phyloP scores from a whole-genome alignment of 2,888 invertebrate genomes.

The Caradrina kadenii region DNA sequence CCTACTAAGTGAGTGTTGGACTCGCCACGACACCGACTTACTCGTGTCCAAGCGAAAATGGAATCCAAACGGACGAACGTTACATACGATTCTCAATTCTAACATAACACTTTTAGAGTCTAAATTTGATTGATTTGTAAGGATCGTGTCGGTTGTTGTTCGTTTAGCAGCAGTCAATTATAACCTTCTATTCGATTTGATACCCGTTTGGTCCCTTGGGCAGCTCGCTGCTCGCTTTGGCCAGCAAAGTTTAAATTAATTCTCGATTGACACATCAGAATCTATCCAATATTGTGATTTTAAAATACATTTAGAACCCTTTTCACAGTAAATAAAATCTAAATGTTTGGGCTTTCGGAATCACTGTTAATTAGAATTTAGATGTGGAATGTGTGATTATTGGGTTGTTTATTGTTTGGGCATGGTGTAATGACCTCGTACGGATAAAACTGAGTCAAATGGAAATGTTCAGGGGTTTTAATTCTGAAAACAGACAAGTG shows the following conservation, averaged over 20 bases:
- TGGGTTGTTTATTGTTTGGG: conserved; percentile 10
- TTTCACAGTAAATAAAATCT: conserved; percentile 70
- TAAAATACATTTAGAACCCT: conserved; percentile 77
- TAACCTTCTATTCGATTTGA: conserved; percentile 89
- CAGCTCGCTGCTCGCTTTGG: conserved; percentile 82
- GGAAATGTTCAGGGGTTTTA: not conserved
- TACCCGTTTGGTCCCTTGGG: conserved; percentile 85
- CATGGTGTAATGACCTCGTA: not conserved
- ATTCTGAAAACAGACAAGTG: not conserved
- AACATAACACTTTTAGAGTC: conserved; percentile 68
- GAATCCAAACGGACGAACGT: conserved; percentile 51
- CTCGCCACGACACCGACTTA: conserved; percentile 74
- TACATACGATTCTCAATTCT: conserved; percentile 62
- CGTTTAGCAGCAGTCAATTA: conserved; percentile 83
- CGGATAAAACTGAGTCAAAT: not conserved
- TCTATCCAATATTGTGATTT: conserved; percentile 82
- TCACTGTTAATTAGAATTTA: conserved; percentile 47
- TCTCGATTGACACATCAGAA: conserved; percentile 87
- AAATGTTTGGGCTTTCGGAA: conserved; percentile 55
- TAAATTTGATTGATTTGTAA: conserved; percentile 75
- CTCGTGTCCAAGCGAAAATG: conserved; percentile 70
- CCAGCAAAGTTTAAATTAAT: conserved; percentile 89
- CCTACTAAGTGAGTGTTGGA: conserved; percentile 82
- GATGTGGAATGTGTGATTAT: conserved; percentile 43
- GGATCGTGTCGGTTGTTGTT: conserved; percentile 78